These are phyloP conservation scores for Deroplatys truncata DNA, from an alignment of 2,888 invertebrate species.

Conservation along the genomic window DNA sequence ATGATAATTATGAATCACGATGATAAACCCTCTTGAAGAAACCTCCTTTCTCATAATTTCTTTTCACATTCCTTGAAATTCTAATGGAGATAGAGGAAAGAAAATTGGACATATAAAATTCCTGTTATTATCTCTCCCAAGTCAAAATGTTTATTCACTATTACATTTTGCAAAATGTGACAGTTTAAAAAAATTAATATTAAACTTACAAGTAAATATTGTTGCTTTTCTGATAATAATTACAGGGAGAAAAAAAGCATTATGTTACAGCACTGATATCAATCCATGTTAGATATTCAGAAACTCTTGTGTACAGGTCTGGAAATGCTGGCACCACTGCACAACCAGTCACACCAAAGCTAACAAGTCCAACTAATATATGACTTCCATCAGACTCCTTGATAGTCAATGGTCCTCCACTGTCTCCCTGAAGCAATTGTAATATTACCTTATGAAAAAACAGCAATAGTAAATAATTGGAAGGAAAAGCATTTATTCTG, in stretches of 20 bases:
- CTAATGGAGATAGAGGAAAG: no score
- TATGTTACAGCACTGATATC: conserved; percentile 34
- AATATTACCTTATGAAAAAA: not conserved
- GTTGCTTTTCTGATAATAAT: not conserved
- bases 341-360: conserved; percentile 44
- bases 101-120: no score
- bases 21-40: no score
- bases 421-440: conserved; percentile 35
- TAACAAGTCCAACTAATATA: conserved; percentile 42
- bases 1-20: no score
- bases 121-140: no score
- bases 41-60: no score
- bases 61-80: no score
- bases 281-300: conserved; percentile 42
- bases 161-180: no score
- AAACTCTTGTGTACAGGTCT: conserved; percentile 43
- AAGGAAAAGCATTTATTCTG: no score
- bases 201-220: not conserved
- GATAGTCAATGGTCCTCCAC: conserved; percentile 39
- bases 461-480: no score
- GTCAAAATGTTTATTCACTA: no score
- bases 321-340: conserved; percentile 42
- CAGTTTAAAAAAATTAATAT: not conserved
- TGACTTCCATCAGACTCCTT: conserved; percentile 36
- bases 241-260: not conserved